These are phyloP conservation scores for Odontamblyopus lacepedii DNA, from an alignment of 2,797 vertebrate species.

Conservation along the genomic window DNA sequence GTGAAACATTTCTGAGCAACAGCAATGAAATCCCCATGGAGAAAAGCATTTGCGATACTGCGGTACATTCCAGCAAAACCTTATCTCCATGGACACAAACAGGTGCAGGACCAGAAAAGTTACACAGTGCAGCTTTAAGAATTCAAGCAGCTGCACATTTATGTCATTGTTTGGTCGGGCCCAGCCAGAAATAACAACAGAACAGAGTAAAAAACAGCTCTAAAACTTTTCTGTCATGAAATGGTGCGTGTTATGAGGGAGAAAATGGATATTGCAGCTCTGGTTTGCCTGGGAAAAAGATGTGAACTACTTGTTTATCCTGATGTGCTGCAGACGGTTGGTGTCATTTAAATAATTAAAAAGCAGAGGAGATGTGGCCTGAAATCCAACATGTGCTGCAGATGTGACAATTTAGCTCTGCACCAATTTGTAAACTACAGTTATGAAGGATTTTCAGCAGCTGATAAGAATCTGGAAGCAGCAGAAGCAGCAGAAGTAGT, in stretches of 20 bases:
- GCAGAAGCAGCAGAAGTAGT: too few species aligned
- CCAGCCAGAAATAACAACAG: not conserved
- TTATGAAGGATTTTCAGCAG: not conserved
- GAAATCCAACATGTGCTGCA: not conserved
- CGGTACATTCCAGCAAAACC: too few species aligned
- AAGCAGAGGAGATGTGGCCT: not conserved
- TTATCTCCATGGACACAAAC: too few species aligned
- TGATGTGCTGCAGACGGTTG: not conserved
- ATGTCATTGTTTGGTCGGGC: too few species aligned
- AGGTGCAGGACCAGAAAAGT: too few species aligned
- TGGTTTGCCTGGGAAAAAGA: not conserved
- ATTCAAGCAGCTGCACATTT: too few species aligned
- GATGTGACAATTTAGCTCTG: not conserved
- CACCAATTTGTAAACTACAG: not conserved
- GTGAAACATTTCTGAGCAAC: too few species aligned
- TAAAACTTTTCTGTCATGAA: not conserved
- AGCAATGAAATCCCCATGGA: too few species aligned
- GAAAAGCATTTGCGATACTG: too few species aligned
- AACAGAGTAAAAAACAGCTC: not conserved
- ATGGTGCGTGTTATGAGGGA: not conserved
- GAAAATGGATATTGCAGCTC: not conserved
- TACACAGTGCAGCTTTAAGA: too few species aligned
- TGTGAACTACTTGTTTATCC: not conserved
- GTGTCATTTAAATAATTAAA: slow-evolving; percentile 9
- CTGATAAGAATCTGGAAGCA: not conserved